Evolutionary conservation across 2,888 invertebrate genomes (phyloP), one percentile per base, ranked within the genome.

Genomic region (Micropterix aruncella): DNA sequence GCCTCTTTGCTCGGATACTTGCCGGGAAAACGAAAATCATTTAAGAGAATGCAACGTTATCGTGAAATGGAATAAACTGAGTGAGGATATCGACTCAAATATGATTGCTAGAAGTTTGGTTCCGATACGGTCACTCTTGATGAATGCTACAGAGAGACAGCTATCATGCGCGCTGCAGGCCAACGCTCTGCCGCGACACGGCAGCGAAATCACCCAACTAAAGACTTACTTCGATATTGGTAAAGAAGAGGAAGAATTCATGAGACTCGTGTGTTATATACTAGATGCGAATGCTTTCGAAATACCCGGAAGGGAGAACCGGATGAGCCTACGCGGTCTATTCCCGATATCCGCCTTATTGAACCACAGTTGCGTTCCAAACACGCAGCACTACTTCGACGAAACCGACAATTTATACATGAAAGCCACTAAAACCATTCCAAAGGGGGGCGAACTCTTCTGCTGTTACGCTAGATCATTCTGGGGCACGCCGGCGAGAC

Each of bases 201-300:
- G 73, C 18, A 57, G 59, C 37, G 80, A 81, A 73, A 66, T 80
- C 17, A 66, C 66, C 51, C 55, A 70, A 14, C 56, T 82, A 41
- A 70, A 71, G 51, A 57, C 66, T 45, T 62, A 59, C 48, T 70
- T 71, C 46, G 60, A 69, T 18, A 65, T 80, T 51, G 62, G 63
- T 3, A 56, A 65, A 43, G 65, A 73, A n/a, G 79, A 80, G 38
- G 70, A 74, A 55, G 54, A 66, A 37, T 64, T 77, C 43, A 71
- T 83, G 73, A 60, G 60, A n/a, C 59, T 64, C 38, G 74, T 77
- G 1, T 79, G 79, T 53, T 66, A 70, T 44, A 70, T 73, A 15
- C 64, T 83, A 55, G 79, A 83, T 54, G 77, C 82, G 2, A 82
- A 80, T 57, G 79, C 82, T 36, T 83, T 77, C 57, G 79, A 80